Conservation (phyloP, 2,888 invertebrate species). For the Lottia gigantea region DNA sequence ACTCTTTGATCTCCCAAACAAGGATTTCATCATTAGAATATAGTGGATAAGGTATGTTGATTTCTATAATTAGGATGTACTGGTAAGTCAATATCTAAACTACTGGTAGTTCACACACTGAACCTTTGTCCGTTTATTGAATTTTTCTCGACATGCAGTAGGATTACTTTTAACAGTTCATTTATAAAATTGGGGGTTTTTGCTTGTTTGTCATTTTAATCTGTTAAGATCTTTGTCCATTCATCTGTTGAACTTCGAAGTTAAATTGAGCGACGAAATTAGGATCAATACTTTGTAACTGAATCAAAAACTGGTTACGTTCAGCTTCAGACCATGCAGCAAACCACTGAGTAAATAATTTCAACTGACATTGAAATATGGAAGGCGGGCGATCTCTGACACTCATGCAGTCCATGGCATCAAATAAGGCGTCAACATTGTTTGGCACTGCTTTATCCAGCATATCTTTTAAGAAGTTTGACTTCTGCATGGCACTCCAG, state of each 20-base stretch:
- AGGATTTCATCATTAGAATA: no score
- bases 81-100: no score
- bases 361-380: conserved; percentile 68
- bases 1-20: no score
- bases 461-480: conserved; percentile 57
- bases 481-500: conserved; percentile 57
- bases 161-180: no score
- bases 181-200: no score
- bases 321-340: conserved; percentile 63
- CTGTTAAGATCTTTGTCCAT: not conserved
- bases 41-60: no score
- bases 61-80: no score
- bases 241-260: conserved; percentile 30
- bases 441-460: conserved; percentile 59
- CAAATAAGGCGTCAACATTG: conserved; percentile 56
- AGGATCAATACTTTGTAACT: conserved; percentile 59
- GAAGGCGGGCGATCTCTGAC: conserved; percentile 64
- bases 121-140: no score
- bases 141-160: no score
- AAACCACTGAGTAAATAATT: conserved; percentile 68
- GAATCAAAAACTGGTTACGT: conserved; percentile 57
- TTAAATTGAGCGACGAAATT: conserved; percentile 63
- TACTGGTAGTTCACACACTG: no score
- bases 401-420: conserved; percentile 53
- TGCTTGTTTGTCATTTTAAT: no score